Evolutionary conservation across 2,888 invertebrate species (phyloP).

Genomic region (Lochmaea capreae): DNA sequence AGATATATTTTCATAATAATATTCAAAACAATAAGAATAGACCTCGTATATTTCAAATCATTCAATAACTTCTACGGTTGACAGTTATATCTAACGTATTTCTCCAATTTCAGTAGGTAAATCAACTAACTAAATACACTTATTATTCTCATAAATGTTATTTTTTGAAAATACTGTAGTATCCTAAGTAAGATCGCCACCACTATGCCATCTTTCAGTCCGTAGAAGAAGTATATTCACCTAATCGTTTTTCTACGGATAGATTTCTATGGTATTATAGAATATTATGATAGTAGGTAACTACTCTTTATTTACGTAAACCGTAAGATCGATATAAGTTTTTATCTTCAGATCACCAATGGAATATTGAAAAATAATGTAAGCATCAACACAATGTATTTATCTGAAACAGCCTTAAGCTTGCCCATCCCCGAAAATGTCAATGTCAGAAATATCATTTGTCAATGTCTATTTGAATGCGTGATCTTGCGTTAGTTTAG

Average conservation of each 20-base stretch:
- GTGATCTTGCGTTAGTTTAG: slow-evolving; percentile 26
- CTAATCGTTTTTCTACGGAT: not conserved
- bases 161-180: not conserved
- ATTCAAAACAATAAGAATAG: no score
- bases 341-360: not conserved
- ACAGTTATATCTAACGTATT: no score
- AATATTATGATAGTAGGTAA: not conserved
- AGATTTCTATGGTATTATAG: not conserved
- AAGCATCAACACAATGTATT: not conserved
- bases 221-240: not conserved
- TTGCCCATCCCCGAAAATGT: slow-evolving; percentile 5
- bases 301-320: not conserved
- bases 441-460: slow-evolving; percentile 18
- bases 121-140: no score
- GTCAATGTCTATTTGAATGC: slow-evolving; percentile 19
- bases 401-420: not conserved
- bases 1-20: no score
- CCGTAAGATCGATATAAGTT: not conserved
- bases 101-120: no score
- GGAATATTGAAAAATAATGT: not conserved
- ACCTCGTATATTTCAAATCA: no score
- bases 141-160: no score
- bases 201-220: not conserved
- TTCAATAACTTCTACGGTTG: no score
- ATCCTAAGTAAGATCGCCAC: not conserved